These are phyloP conservation scores for Rhynchomys soricoides DNA, from an alignment of 2,113 vertebrate species.

Conservation along the genomic window DNA sequence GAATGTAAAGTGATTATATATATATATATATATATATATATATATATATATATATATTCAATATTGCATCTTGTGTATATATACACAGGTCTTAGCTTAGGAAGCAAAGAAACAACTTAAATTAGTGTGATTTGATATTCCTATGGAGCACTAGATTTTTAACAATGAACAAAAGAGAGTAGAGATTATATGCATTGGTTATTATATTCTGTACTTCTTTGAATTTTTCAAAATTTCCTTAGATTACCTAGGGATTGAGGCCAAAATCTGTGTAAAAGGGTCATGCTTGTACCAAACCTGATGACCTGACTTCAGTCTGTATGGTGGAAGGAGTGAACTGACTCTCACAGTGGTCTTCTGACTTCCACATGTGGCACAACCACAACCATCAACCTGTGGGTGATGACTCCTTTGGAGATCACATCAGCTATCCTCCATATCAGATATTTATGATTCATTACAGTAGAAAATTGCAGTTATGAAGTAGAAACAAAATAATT, in stretches of 20 bases:
- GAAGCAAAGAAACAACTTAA: not conserved
- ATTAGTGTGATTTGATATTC: not conserved
- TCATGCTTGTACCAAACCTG: not conserved
- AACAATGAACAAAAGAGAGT: not conserved
- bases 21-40: not conserved
- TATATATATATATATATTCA: not conserved
- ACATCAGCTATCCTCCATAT: not conserved
- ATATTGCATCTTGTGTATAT: not conserved
- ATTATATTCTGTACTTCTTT: not conserved
- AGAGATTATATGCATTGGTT: not conserved
- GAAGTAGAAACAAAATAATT: not conserved
- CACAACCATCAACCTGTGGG: not conserved
- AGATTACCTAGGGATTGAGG: not conserved
- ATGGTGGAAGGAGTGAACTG: not conserved
- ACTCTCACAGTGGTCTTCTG: not conserved
- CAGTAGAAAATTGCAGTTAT: not conserved
- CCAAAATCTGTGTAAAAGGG: not conserved
- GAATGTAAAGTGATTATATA: not conserved
- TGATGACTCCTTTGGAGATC: not conserved
- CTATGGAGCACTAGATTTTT: not conserved
- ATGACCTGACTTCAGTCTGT: not conserved
- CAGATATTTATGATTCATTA: not conserved
- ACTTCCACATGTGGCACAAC: not conserved
- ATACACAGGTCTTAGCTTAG: not conserved
- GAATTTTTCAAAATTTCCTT: not conserved